phyloP scores from a whole-genome alignment of 2,113 vertebrate species.

The Pholis gunnellus region DNA sequence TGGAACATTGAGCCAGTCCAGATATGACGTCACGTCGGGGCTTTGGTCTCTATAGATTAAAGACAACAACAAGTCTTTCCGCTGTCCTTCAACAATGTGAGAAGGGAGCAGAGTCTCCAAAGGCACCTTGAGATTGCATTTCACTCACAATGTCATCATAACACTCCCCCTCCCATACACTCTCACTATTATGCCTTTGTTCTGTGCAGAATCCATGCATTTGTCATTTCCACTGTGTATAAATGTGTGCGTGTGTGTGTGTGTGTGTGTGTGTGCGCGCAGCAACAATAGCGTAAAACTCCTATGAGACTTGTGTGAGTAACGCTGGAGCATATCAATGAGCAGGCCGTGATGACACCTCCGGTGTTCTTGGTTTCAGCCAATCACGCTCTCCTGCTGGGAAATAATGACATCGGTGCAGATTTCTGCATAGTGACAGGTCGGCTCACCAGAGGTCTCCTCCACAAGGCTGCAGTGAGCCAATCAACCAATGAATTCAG shows the following conservation, averaged over 20 bases:
- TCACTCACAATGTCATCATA: conserved; percentile 18
- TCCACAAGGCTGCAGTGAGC: conserved; percentile 5
- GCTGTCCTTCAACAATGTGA: conserved; percentile 24
- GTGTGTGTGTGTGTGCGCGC: not conserved
- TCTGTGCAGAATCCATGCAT: conserved; percentile 45
- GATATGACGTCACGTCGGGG: not conserved
- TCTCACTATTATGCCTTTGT: conserved; percentile 27
- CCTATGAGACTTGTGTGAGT: conserved; percentile 43
- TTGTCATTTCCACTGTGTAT: conserved; percentile 43
- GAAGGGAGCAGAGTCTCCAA: conserved; percentile 45
- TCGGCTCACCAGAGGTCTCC: conserved; percentile 30
- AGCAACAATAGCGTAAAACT: conserved; percentile 43
- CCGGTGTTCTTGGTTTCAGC: conserved; percentile 19
- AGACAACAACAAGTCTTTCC: conserved; percentile 34
- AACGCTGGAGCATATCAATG: conserved; percentile 63
- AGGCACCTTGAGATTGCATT: conserved; percentile 67
- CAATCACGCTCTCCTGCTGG: conserved; percentile 45
- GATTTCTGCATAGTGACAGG: conserved; percentile 64
- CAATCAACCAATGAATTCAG: conserved; percentile 15
- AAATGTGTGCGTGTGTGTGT: not conserved
- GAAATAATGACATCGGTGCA: conserved; percentile 37
- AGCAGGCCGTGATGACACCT: conserved; percentile 24
- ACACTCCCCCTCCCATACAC: conserved; percentile 10
- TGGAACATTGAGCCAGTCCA: not conserved
- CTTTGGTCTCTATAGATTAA: conserved; percentile 26